A percentile compares a stretch with the other conserved stretches of the same genome.
Evolutionary conservation across 1,140 invertebrate species (phyloP).

Genomic region (Xylocopa sonorina): DNA sequence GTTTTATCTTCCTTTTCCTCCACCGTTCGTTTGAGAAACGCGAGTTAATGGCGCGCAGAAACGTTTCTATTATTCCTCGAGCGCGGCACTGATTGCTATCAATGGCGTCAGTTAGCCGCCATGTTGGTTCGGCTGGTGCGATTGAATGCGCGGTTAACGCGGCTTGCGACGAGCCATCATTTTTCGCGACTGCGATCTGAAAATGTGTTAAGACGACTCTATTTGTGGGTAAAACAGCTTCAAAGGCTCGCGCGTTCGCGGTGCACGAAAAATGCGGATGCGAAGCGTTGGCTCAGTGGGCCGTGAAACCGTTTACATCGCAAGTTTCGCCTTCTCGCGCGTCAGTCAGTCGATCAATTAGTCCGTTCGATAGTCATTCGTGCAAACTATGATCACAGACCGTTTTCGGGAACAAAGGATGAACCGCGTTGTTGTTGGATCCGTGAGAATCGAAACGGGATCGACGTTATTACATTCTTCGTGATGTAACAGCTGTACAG

Average conservation of each 20-base stretch:
- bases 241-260: too few species aligned
- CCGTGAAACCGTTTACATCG: not conserved
- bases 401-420: not conserved
- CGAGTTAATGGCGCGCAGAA: not conserved
- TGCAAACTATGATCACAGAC: conserved; percentile 20
- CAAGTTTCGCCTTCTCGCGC: not conserved
- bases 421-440: not conserved
- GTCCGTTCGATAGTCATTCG: conserved; percentile 1
- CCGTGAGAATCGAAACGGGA: too few species aligned
- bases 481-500: not conserved
- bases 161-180: too few species aligned
- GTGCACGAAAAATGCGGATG: not conserved
- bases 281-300: not conserved
- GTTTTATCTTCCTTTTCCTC: not conserved
- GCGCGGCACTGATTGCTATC: not conserved
- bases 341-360: not conserved
- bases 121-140: too few species aligned
- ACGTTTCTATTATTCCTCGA: not conserved
- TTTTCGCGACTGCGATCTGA: too few species aligned
- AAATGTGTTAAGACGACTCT: too few species aligned
- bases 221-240: too few species aligned
- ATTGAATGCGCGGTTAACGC: too few species aligned
- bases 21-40: too few species aligned
- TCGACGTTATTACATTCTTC: not conserved
- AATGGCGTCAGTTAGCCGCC: conserved; percentile 1